phyloP scores from a whole-genome alignment of 2,797 vertebrate species.

The Myiotriccus ornatus region DNA sequence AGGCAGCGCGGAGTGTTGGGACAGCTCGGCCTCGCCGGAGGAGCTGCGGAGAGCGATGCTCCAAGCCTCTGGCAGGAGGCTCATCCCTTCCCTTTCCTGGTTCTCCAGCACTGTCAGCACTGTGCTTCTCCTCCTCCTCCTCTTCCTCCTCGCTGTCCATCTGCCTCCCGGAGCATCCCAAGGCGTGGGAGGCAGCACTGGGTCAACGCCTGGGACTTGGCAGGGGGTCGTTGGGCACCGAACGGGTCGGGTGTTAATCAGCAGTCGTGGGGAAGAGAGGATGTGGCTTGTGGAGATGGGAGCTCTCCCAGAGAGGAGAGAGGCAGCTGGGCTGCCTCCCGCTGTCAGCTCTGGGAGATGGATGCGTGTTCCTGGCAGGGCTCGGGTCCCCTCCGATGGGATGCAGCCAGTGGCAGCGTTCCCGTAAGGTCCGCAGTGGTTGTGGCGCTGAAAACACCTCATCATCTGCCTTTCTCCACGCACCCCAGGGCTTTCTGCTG shows the following conservation, averaged over 20 bases:
- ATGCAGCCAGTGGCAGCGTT: accelerated
- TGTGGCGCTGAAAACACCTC: background rate
- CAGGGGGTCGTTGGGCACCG: background rate
- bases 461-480: background rate
- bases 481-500: background rate
- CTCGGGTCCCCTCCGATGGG: accelerated
- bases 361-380: accelerated
- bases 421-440: accelerated
- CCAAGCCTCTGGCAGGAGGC: slow-evolving; percentile 49
- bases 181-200: background rate
- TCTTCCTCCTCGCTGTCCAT: background rate
- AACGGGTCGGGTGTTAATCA: background rate
- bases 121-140: background rate
- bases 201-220: background rate
- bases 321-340: background rate
- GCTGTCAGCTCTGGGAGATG: accelerated
- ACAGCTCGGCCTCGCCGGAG: slow-evolving; percentile 5
- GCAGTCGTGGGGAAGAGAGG: background rate
- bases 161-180: background rate
- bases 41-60: slow-evolving; percentile 44
- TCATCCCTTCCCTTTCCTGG: background rate
- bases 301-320: background rate
- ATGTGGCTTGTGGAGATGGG: background rate
- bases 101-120: background rate
- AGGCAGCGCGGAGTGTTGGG: background rate